A percentile compares a stretch with the other conserved stretches of the same genome.
Evolutionary conservation across 2,113 vertebrate species (phyloP).

Genomic region (Felis catus): F.catus_Fca126_mat1.0 CM031416.1:130363501-130364000

Average conservation of each 20-base stretch:
- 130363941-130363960: neutral
- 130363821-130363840: neutral
- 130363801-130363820: neutral
- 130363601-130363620: neutral
- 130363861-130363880: neutral
- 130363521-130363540: neutral
- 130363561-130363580: neutral
- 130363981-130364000: neutral
- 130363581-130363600: neutral
- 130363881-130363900: neutral
- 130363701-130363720: neutral
- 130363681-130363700: neutral
- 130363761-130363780: neutral
- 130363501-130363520: neutral
- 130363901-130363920: constrained; percentile 6
- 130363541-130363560: neutral
- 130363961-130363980: constrained; percentile 47
- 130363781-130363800: neutral
- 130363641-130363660: neutral
- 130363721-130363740: constrained; percentile 38
- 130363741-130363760: neutral
- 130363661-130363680: neutral
- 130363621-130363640: neutral
- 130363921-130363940: neutral
- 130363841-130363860: constrained; percentile 13